phyloP scores from a whole-genome alignment of 2,888 invertebrate species.

The Atethmia centrago region DNA sequence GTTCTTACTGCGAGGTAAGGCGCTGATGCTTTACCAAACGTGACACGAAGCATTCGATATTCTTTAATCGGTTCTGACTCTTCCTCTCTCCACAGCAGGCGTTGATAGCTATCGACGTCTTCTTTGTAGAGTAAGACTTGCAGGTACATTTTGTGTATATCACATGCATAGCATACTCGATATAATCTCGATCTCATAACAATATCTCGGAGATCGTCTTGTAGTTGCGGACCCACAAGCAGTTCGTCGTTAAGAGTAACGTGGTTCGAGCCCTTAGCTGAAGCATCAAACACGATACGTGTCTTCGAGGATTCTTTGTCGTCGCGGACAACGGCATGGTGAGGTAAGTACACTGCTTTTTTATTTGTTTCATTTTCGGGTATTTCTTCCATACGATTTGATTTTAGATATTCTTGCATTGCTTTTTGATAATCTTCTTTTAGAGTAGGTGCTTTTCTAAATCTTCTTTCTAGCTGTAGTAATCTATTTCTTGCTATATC shows the following conservation, averaged over 20 bases:
- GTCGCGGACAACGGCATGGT: not conserved
- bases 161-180: constrained; percentile 58
- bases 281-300: constrained; percentile 41
- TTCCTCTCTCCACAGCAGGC: constrained; percentile 15
- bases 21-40: constrained; percentile 28
- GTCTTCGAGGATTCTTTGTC: constrained; percentile 47
- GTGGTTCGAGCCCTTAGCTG: constrained; percentile 23
- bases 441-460: not conserved
- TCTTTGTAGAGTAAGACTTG: constrained; percentile 17
- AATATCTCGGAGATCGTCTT: constrained; percentile 61
- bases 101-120: constrained; percentile 20
- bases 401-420: not conserved
- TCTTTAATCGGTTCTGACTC: constrained; percentile 6
- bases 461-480: not conserved
- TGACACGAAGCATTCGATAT: constrained; percentile 14
- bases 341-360: not conserved
- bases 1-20: constrained; percentile 17
- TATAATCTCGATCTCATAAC: constrained; percentile 64
- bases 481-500: not conserved
- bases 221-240: constrained; percentile 59
- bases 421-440: not conserved
- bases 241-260: constrained; percentile 63
- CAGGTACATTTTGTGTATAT: constrained; percentile 68
- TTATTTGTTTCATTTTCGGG: not conserved
- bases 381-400: not conserved